A percentile compares a stretch with the other conserved stretches of the same genome.
Evolutionary conservation across 2,797 vertebrate genomes (phyloP).

Genomic region (Pipistrellus pygmaeus): DNA sequence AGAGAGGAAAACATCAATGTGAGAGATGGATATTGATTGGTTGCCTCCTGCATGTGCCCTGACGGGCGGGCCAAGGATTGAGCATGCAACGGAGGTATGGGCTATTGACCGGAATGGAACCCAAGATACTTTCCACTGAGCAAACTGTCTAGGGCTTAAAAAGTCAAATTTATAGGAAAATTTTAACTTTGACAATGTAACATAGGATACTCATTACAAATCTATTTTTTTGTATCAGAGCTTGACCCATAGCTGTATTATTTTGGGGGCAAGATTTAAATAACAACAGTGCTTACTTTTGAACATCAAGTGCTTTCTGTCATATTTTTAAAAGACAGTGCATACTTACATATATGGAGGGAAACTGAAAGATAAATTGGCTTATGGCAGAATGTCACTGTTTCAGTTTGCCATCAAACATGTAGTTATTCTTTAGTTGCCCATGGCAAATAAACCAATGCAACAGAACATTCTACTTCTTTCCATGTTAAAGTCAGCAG

Average conservation of each 20-base stretch:
- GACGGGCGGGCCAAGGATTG: no score
- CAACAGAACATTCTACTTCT: constrained; percentile 23
- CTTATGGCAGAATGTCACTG: constrained; percentile 39
- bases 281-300: constrained; percentile 54
- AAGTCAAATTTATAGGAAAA: constrained; percentile 28
- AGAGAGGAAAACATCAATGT: no score
- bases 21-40: no score
- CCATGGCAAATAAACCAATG: not conserved
- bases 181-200: not conserved
- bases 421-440: constrained; percentile 26
- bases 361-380: constrained; percentile 24
- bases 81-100: no score
- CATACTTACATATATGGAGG: not conserved
- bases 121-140: no score
- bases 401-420: constrained; percentile 23
- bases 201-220: not conserved
- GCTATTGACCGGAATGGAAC: no score
- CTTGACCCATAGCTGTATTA: constrained; percentile 15
- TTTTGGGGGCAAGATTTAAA: constrained; percentile 48
- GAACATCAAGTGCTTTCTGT: constrained; percentile 38
- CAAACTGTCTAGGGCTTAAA: not conserved
- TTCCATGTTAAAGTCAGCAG: constrained; percentile 16
- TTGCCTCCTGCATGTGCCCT: no score
- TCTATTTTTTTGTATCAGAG: constrained; percentile 24
- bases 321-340: constrained; percentile 51